phyloP scores from a whole-genome alignment of 1,140 invertebrate genomes.

The Tetramorium parvispinum region DNA sequence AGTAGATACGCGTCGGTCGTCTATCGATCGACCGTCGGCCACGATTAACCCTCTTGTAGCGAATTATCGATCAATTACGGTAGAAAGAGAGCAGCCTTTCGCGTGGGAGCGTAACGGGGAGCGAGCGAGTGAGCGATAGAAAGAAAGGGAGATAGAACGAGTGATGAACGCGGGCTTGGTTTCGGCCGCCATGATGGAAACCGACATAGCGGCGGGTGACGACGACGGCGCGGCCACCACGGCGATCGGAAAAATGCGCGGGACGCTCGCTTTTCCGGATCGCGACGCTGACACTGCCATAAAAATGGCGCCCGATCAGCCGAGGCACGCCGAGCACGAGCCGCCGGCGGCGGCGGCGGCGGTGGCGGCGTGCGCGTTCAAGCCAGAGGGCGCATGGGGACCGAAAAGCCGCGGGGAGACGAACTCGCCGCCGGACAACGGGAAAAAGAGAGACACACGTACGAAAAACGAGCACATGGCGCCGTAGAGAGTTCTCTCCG shows the following conservation, averaged over 20 bases:
- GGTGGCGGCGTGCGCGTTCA: not conserved
- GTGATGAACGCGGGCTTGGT: conserved; percentile 72
- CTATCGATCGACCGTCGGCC: conserved; percentile 69
- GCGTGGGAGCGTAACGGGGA: conserved; percentile 35
- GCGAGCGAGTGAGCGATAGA: conserved; percentile 29
- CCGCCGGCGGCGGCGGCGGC: too few species aligned
- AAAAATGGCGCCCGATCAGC: conserved; percentile 76
- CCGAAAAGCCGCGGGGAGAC: conserved; percentile 5
- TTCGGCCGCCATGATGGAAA: conserved; percentile 80
- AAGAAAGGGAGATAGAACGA: conserved; percentile 52
- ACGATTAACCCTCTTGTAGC: conserved; percentile 71
- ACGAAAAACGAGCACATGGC: conserved; percentile 68
- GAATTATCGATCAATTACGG: conserved; percentile 79
- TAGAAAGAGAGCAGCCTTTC: conserved; percentile 30
- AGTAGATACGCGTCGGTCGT: conserved; percentile 63
- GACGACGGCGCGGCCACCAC: not conserved
- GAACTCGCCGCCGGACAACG: conserved; percentile 7
- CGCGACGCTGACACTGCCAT: conserved; percentile 53
- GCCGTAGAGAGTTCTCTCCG: not conserved
- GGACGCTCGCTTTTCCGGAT: conserved; percentile 72
- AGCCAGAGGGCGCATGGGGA: conserved; percentile 2
- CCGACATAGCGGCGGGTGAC: conserved; percentile 41
- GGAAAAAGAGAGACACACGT: not conserved
- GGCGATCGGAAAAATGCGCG: conserved; percentile 79
- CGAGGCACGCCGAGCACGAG: not conserved